A percentile compares a stretch with the other conserved stretches of the same genome.
phyloP scores from a whole-genome alignment of 2,113 vertebrate genomes.

The Percina caprodes region DNA sequence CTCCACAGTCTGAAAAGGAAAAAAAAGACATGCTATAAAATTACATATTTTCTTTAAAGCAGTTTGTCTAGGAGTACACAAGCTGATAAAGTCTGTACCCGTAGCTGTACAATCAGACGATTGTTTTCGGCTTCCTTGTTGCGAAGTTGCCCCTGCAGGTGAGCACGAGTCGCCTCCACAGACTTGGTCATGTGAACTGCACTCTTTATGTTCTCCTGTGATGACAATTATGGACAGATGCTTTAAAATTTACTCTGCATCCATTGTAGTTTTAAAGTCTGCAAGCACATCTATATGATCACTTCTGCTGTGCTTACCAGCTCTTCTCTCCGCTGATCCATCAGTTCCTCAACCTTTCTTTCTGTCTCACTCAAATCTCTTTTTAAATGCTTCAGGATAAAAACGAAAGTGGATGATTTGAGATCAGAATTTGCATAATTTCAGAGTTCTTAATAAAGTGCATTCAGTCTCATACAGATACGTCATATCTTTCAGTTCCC shows the following conservation, averaged over 20 bases:
- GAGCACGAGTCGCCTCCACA: constrained; percentile 82
- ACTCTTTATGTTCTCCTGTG: constrained; percentile 83
- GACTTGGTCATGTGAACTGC: constrained; percentile 80
- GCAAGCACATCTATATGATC: background rate
- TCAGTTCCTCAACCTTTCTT: constrained; percentile 82
- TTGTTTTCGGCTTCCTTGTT: constrained; percentile 89
- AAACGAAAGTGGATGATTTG: background rate
- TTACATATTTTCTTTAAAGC: background rate
- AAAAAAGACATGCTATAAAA: background rate
- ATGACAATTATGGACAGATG: constrained; percentile 17
- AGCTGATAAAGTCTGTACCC: constrained; percentile 75
- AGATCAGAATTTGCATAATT: background rate
- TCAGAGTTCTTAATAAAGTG: background rate
- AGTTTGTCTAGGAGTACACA: background rate
- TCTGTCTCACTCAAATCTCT: constrained; percentile 83
- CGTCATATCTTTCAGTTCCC: background rate
- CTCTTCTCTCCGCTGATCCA: constrained; percentile 82
- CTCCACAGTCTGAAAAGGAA: constrained; percentile 84
- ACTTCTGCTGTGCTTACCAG: constrained; percentile 75
- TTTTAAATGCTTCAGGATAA: constrained; percentile 84
- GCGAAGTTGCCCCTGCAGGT: constrained; percentile 86
- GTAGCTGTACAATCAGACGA: constrained; percentile 85
- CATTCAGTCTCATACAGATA: background rate
- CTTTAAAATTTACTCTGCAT: background rate
- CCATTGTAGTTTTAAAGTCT: background rate